Percentiles rank a stretch among this genome's conserved stretches.
These are phyloP conservation scores for Abscondita cerata DNA, from an alignment of 2,888 invertebrate species.

Conservation along the genomic window DNA sequence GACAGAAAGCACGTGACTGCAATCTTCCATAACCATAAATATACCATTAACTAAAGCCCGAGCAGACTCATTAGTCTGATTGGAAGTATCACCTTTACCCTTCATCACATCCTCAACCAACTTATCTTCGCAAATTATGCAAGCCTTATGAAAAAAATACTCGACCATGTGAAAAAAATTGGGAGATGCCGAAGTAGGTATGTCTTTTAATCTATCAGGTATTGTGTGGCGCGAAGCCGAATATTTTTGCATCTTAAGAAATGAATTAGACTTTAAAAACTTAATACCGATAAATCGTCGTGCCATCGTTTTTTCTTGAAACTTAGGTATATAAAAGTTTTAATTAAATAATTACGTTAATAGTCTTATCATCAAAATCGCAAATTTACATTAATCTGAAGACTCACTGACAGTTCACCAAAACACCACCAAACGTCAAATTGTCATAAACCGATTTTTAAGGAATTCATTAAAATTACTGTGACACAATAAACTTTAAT, in stretches of 20 bases:
- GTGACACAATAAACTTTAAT: too few relatives aligned
- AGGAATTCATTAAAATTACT: too few relatives aligned
- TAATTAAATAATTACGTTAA: too few relatives aligned
- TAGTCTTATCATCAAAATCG: neutral
- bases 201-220: conserved; percentile 82
- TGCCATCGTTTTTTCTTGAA: too few relatives aligned
- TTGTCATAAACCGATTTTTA: too few relatives aligned
- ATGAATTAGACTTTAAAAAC: too few relatives aligned
- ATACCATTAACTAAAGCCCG: conserved; percentile 95
- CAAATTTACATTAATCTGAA: neutral
- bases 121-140: conserved; percentile 87
- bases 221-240: conserved; percentile 67
- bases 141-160: conserved; percentile 97
- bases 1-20: conserved; percentile 90
- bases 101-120: conserved; percentile 77
- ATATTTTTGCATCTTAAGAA: too few relatives aligned
- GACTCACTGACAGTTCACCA: neutral
- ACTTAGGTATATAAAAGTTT: too few relatives aligned
- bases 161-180: conserved; percentile 98
- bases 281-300: too few relatives aligned
- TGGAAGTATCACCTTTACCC: conserved; percentile 74
- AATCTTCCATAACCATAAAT: conserved; percentile 94
- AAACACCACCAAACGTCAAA: too few relatives aligned
- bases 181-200: conserved; percentile 81
- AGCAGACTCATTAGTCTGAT: conserved; percentile 76